Conservation (phyloP, 2,113 vertebrate species). For the Brachionichthys hirsutus region DNA sequence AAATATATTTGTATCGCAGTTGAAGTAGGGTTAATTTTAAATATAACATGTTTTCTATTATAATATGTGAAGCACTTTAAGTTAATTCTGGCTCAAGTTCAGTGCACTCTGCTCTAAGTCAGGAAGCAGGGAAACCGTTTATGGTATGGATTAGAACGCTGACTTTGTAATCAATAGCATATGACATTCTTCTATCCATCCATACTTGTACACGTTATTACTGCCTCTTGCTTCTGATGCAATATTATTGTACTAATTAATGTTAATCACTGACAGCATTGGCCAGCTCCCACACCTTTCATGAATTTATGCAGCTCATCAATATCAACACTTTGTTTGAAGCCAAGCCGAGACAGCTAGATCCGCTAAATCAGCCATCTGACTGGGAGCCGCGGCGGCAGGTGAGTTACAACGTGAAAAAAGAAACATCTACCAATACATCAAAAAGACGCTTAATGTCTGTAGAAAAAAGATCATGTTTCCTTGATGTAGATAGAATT, state of each 20-base stretch:
- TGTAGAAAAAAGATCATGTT: slow-evolving; percentile 3
- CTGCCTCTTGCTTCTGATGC: not conserved
- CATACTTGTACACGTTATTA: not conserved
- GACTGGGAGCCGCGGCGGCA: slow-evolving; percentile 4
- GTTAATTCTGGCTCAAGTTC: no score
- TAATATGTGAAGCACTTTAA: no score
- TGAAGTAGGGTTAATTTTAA: slow-evolving; percentile 19
- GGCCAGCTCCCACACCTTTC: slow-evolving; percentile 1
- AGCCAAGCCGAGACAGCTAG: slow-evolving; percentile 22
- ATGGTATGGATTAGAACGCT: no score
- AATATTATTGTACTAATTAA: slow-evolving; percentile 23
- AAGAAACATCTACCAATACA: slow-evolving; percentile 12
- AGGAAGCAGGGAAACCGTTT: no score
- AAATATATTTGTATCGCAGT: not conserved
- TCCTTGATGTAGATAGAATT: not conserved
- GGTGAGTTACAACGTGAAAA: not conserved
- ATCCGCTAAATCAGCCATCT: slow-evolving; percentile 15
- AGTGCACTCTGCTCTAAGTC: no score
- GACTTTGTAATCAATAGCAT: not conserved
- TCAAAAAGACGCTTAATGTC: slow-evolving; percentile 7
- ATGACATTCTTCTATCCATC: not conserved
- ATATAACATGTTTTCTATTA: no score
- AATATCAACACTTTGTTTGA: slow-evolving; percentile 30
- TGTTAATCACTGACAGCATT: slow-evolving; percentile 19
- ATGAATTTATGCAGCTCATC: slow-evolving; percentile 32